A percentile compares a stretch with the other conserved stretches of the same genome.
Conservation (phyloP, 2,888 invertebrate genomes). For the Hyppa rectilinea region DNA sequence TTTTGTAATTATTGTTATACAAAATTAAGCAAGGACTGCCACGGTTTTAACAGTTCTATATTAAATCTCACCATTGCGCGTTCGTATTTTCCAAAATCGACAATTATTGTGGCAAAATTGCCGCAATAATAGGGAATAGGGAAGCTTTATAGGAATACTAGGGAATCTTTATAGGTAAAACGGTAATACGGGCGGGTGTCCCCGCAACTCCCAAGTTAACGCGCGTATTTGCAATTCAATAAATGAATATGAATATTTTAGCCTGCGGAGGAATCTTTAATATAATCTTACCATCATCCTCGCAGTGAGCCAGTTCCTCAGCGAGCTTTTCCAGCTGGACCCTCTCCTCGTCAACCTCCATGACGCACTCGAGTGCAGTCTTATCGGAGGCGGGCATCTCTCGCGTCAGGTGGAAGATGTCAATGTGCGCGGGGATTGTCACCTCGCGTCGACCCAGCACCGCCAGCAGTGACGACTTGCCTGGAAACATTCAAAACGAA, state of each 20-base stretch:
- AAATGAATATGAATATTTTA: no score
- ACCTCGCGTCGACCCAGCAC: constrained; percentile 98
- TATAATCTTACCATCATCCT: constrained; percentile 94
- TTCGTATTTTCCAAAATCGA: neutral
- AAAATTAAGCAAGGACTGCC: neutral
- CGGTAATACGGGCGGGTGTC: no score
- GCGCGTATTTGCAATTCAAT: no score
- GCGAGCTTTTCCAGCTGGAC: constrained; percentile 97
- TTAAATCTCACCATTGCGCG: neutral
- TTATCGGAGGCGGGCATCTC: constrained; percentile 99
- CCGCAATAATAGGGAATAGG: no score
- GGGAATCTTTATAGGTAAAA: no score
- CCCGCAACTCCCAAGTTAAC: no score
- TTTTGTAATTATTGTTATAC: neutral
- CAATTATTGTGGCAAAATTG: no score
- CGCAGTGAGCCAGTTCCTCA: constrained; percentile 96
- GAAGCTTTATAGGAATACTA: no score
- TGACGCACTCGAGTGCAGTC: constrained; percentile 98
- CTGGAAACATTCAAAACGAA: constrained; percentile 77
- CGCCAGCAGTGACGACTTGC: constrained; percentile 98
- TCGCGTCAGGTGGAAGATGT: constrained; percentile 98
- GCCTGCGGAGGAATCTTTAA: no score
- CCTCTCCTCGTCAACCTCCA: constrained; percentile 99
- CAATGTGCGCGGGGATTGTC: constrained; percentile 98
- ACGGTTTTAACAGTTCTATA: neutral